Conservation (phyloP, 2,797 vertebrate genomes). For the Sciaenops ocellatus region DNA sequence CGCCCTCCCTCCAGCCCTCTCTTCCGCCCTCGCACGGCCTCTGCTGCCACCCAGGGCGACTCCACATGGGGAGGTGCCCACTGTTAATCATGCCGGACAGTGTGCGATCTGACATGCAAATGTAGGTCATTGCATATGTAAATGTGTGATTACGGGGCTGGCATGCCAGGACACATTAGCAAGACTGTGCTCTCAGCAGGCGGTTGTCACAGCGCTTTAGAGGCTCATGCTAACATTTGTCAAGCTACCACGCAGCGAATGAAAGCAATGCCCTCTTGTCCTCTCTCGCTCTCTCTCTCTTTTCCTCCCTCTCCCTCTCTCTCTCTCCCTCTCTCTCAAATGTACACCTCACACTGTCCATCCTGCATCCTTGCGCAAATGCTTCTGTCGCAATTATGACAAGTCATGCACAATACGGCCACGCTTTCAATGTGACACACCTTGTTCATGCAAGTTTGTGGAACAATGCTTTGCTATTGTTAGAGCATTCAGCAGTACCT, state of each 20-base stretch:
- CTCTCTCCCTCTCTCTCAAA: neutral
- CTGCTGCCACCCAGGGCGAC: slow-evolving; percentile 92
- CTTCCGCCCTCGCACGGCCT: slow-evolving; percentile 92
- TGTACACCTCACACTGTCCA: slow-evolving; percentile 33
- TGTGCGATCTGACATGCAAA: slow-evolving; percentile 99
- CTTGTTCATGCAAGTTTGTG: neutral
- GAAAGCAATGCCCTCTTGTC: slow-evolving; percentile 88
- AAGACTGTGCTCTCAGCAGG: slow-evolving; percentile 98
- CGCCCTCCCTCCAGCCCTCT: slow-evolving; percentile 90
- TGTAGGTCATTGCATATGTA: slow-evolving; percentile 99
- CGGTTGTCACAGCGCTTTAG: slow-evolving; percentile 96
- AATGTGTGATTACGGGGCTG: slow-evolving; percentile 99
- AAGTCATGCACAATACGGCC: slow-evolving; percentile 35
- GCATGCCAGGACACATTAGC: slow-evolving; percentile 99
- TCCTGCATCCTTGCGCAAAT: slow-evolving; percentile 36
- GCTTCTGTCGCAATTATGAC: slow-evolving; percentile 27
- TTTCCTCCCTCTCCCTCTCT: slow-evolving; percentile 9
- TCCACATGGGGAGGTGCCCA: slow-evolving; percentile 92
- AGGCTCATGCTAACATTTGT: slow-evolving; percentile 95
- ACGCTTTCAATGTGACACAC: neutral
- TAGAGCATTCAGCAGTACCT: neutral
- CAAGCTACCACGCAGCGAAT: slow-evolving; percentile 89
- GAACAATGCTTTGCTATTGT: slow-evolving; percentile 6
- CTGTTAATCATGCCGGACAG: slow-evolving; percentile 97
- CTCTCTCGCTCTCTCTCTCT: slow-evolving; percentile 43